These are phyloP conservation scores for Synergus itoensis DNA, from an alignment of 2,888 invertebrate genomes.

Conservation along the genomic window DNA sequence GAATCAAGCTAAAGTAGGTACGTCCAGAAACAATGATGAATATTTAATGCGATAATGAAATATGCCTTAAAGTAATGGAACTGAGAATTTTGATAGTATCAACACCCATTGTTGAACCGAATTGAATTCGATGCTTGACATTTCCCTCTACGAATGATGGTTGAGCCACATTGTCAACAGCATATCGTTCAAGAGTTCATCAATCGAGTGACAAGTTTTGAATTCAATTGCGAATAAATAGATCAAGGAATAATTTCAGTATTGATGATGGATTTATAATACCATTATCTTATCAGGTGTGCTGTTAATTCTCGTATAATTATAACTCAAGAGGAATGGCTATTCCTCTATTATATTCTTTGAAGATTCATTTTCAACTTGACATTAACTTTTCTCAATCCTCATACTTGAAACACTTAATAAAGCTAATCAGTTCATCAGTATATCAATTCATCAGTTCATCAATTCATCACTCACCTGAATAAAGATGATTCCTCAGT, in stretches of 20 bases:
- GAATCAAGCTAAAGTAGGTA: not conserved
- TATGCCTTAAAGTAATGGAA: not conserved
- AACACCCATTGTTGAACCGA: not conserved
- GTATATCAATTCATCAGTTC: not conserved
- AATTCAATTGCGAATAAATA: not conserved
- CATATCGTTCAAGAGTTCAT: not conserved
- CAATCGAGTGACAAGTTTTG: not conserved
- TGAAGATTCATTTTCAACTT: not conserved
- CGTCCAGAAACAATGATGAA: not conserved
- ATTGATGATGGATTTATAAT: not conserved
- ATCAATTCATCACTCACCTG: constrained; percentile 1
- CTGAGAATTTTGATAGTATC: not conserved
- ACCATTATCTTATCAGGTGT: not conserved
- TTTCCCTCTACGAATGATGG: not conserved
- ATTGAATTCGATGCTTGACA: too few relatives aligned
- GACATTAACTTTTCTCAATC: not conserved
- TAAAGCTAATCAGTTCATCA: not conserved
- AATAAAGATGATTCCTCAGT: constrained; percentile 3
- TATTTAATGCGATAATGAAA: not conserved
- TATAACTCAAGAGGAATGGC: not conserved
- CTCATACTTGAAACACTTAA: not conserved
- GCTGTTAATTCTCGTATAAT: not conserved
- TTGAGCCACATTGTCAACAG: not conserved
- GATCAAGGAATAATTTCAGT: not conserved
- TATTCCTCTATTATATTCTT: not conserved